Evolutionary conservation across 2,797 vertebrate genomes (phyloP).

Genomic region (Moxostoma hubbsi): DNA sequence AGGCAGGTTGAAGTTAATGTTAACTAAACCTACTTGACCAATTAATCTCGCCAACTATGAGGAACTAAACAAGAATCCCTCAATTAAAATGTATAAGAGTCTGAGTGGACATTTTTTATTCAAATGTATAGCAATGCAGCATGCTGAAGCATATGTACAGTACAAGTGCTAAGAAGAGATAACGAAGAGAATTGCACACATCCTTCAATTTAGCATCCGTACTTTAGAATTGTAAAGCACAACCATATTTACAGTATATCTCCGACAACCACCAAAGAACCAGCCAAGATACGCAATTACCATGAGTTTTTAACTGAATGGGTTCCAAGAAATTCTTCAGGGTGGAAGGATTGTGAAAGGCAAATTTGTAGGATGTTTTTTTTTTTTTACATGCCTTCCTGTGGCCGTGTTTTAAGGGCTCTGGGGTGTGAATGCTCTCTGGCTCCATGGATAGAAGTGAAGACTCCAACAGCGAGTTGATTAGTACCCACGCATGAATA

Average conservation of each 20-base stretch:
- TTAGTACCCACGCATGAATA: conserved; percentile 47
- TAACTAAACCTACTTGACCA: neutral
- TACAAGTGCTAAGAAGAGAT: conserved; percentile 25
- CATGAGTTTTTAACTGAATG: conserved; percentile 36
- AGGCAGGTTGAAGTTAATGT: neutral
- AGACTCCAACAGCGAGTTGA: conserved; percentile 44
- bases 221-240: conserved; percentile 27
- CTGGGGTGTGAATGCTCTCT: conserved; percentile 44
- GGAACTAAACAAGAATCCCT: conserved; percentile 1
- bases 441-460: conserved; percentile 35
- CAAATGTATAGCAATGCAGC: conserved; percentile 6
- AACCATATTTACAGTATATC: conserved; percentile 12
- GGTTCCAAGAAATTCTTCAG: conserved; percentile 36
- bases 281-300: conserved; percentile 37
- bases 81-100: neutral
- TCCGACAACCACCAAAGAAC: conserved; percentile 11
- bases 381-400: conserved; percentile 18
- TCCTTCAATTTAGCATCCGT: conserved; percentile 10
- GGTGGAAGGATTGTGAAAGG: conserved; percentile 35
- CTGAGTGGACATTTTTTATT: conserved; percentile 22
- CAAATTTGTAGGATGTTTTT: conserved; percentile 39
- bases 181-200: conserved; percentile 3
- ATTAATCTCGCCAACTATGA: neutral
- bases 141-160: neutral
- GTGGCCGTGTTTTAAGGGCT: conserved; percentile 38